A percentile compares a stretch with the other conserved stretches of the same genome.
Conservation (phyloP, 2,113 vertebrate species). For the Arizona elegans region DNA sequence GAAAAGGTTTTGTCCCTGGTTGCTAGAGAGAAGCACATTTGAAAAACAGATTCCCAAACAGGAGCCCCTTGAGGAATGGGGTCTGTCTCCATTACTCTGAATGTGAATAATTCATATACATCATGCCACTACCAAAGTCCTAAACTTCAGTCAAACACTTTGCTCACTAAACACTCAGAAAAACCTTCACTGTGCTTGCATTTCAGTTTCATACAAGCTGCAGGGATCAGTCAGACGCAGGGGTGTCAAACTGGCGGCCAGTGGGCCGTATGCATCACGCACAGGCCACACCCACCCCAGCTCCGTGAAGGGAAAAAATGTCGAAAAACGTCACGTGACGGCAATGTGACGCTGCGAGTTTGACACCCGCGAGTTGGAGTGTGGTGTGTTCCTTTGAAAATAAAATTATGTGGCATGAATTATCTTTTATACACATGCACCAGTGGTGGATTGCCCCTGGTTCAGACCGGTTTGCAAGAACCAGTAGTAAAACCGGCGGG, state of each 20-base stretch:
- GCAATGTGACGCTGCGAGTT: too few relatives aligned
- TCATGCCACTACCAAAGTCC: background rate
- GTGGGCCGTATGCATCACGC: rapidly evolving
- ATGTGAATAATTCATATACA: background rate
- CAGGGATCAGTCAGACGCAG: background rate
- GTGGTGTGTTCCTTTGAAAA: background rate
- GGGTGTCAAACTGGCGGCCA: too few relatives aligned
- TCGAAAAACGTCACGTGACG: rapidly evolving
- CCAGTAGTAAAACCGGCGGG: too few relatives aligned
- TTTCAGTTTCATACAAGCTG: background rate
- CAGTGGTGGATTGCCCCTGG: too few relatives aligned
- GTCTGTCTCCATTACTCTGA: background rate
- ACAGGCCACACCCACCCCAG: too few relatives aligned
- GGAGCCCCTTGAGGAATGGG: background rate
- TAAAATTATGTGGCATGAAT: background rate
- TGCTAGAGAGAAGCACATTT: background rate
- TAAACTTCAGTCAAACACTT: background rate
- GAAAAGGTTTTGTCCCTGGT: background rate
- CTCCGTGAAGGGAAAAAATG: too few relatives aligned
- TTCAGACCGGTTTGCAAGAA: too few relatives aligned
- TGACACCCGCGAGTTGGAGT: background rate
- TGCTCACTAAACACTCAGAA: background rate
- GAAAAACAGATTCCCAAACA: background rate
- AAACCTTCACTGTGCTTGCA: background rate
- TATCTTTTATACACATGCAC: background rate